Conservation (phyloP, 2,797 vertebrate genomes). For the Sparidentex hasta region DNA sequence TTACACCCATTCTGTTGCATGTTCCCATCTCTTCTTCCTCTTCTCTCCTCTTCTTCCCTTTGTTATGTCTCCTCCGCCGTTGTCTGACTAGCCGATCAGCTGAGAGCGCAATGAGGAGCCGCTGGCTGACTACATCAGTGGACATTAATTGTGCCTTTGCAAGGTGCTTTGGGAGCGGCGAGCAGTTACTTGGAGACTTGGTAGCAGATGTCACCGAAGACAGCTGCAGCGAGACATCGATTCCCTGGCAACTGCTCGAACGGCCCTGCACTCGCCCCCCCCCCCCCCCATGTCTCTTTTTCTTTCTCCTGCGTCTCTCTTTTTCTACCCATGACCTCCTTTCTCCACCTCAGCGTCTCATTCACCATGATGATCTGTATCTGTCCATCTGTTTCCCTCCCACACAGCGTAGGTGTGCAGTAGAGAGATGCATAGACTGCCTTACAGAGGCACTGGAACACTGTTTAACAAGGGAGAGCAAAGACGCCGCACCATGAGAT, state of each 20-base stretch:
- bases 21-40: conserved; percentile 37
- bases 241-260: conserved; percentile 71
- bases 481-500: conserved; percentile 10
- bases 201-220: conserved; percentile 79
- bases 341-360: conserved; percentile 59
- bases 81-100: conserved; percentile 56
- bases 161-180: conserved; percentile 68
- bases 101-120: conserved; percentile 32
- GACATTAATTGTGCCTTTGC: conserved; percentile 82
- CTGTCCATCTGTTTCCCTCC: conserved; percentile 69
- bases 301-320: conserved; percentile 55
- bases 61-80: conserved; percentile 38
- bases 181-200: conserved; percentile 79
- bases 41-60: conserved; percentile 1
- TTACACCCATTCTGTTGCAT: conserved; percentile 66
- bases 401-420: conserved; percentile 68
- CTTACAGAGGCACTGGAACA: conserved; percentile 24
- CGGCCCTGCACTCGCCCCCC: conserved; percentile 41
- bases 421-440: conserved; percentile 52
- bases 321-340: conserved; percentile 70
- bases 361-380: conserved; percentile 67
- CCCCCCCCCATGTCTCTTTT: conserved; percentile 48
- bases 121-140: conserved; percentile 66
- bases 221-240: conserved; percentile 71
- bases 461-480: conserved; percentile 47